phyloP scores from a whole-genome alignment of 2,797 vertebrate genomes.

The Carcharodon carcharias region DNA sequence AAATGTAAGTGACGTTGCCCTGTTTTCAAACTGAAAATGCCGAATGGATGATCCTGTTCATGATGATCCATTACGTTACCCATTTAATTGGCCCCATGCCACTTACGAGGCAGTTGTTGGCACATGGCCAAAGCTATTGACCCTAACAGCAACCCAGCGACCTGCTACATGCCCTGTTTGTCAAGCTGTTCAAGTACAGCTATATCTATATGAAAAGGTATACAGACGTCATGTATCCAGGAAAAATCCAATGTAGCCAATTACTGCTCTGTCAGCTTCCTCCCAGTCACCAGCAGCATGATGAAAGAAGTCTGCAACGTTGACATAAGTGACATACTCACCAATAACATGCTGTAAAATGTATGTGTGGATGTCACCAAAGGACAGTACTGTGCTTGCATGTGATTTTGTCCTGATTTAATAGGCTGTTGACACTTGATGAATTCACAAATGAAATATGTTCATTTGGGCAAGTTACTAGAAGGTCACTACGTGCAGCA shows the following conservation, averaged over 20 bases:
- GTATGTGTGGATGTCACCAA: background rate
- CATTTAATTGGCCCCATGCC: background rate
- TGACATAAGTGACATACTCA: background rate
- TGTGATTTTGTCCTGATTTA: background rate
- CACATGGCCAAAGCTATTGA: background rate
- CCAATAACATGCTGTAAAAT: background rate
- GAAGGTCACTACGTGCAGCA: background rate
- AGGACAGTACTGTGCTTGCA: background rate
- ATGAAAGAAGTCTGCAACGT: background rate
- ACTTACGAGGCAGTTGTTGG: too few species aligned
- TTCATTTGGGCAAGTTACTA: background rate
- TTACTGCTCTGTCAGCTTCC: background rate
- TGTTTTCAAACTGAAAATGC: background rate
- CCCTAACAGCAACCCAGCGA: background rate
- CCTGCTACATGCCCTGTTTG: background rate
- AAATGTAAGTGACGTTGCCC: background rate
- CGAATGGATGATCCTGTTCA: background rate
- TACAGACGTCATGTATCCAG: background rate
- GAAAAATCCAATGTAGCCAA: background rate
- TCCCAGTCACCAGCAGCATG: background rate
- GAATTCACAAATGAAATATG: background rate
- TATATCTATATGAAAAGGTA: background rate
- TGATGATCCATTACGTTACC: background rate
- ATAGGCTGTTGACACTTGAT: background rate
- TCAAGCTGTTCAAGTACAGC: background rate